Evolutionary conservation across 2,113 vertebrate genomes (phyloP), one percentile per base, ranked within the genome.

Genomic region (Buteo buteo): DNA sequence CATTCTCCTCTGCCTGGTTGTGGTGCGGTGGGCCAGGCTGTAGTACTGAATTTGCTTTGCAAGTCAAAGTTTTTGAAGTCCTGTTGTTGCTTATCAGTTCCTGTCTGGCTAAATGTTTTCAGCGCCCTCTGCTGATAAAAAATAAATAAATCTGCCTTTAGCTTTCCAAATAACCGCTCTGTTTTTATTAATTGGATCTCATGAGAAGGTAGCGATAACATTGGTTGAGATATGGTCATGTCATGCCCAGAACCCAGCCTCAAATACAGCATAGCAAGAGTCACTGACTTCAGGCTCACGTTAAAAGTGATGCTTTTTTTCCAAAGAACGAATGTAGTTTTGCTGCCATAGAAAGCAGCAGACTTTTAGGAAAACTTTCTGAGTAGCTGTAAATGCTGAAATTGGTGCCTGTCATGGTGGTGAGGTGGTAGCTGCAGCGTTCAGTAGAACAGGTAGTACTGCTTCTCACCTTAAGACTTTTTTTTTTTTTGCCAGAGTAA

Each of bases 91-190:
- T 45, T 2, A 3, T 0, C 31, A 0, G 0, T 31, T 54, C 25
- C 19, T 22, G 34, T 31, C 55, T 42, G 74, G 3, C 22, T 50
- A 12, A 45, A 47, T 59, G 91, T 70, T 89, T 31, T 14, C 78
- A 57, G 97, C 93, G 89, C 97, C 97, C 96, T 96, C 96, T 96
- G 87, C 89, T 81, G 97, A 54, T 55, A 4, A 3, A 16, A 36
- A 17, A 26, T 42, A 14, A 26, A 29, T 16, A 31, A 36, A 38
- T 14, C 57, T 71, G 31, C 16, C 1, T 5, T 44, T 36, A 3
- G n/a, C 25, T 49, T 16, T 28, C 49, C 38, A 6, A 31, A 31
- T 32, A 47, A 1, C 31, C 0, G 1, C 13, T 38, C 10, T 19
- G 3, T 1, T 52, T 82, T 42, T 55, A 25, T 26, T 34, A 8